A percentile compares a stretch with the other conserved stretches of the same genome.
Evolutionary conservation across 35 echinoderm and acorn worm genomes (phyloP).

Genomic region (Ptychodera flava): DNA sequence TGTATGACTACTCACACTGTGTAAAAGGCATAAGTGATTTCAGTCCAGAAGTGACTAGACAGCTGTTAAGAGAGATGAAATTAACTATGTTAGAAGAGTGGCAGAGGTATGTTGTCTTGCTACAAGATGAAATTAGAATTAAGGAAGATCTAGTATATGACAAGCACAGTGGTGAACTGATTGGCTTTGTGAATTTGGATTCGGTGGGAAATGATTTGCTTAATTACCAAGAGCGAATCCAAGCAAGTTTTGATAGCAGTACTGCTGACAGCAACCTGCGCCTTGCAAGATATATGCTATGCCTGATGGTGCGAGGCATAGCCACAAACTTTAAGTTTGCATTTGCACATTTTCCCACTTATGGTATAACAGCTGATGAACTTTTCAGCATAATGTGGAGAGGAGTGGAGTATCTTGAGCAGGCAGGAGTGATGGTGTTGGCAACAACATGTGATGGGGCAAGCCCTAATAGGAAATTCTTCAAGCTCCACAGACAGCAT

Average conservation of each 20-base stretch:
- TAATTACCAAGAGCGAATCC: background rate
- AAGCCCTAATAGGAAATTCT: conserved; percentile 20
- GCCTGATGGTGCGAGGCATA: background rate
- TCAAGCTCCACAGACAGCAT: too few relatives aligned
- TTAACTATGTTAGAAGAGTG: background rate
- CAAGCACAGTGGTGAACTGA: background rate
- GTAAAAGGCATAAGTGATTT: background rate
- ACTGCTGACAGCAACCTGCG: background rate
- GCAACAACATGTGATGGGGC: conserved; percentile 28
- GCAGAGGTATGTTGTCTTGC: background rate
- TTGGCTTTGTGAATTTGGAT: background rate
- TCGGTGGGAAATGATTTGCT: background rate
- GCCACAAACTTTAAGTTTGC: background rate
- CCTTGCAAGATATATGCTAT: too few relatives aligned
- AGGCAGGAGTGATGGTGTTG: background rate
- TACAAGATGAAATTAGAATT: background rate
- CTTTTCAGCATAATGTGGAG: background rate
- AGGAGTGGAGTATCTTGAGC: background rate
- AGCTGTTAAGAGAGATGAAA: background rate
- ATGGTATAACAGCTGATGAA: background rate
- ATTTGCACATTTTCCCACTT: background rate
- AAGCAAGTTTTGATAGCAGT: background rate
- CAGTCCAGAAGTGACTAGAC: background rate
- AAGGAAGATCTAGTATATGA: background rate
- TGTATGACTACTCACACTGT: background rate